Conservation (phyloP, 2,797 vertebrate genomes). For the Rhinophrynus dorsalis region DNA sequence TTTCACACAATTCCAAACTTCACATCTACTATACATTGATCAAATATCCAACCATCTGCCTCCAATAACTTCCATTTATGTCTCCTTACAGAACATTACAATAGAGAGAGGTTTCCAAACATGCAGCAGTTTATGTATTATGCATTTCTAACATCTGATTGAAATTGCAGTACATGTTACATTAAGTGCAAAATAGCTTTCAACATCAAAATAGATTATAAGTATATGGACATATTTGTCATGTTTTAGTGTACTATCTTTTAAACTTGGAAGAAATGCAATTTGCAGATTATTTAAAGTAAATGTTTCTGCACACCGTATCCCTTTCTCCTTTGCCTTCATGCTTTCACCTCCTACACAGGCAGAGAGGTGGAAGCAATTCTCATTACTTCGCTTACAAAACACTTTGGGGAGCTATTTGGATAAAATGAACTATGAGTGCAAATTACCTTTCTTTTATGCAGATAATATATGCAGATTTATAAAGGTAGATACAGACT, state of each 20-base stretch:
- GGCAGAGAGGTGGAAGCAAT: constrained; percentile 3
- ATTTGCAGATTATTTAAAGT: constrained; percentile 17
- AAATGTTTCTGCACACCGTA: constrained; percentile 1
- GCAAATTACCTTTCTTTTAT: constrained; percentile 29
- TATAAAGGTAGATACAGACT: constrained; percentile 14
- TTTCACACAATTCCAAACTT: too few species aligned
- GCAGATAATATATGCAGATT: constrained; percentile 28
- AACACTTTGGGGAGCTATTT: constrained; percentile 41
- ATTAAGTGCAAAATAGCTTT: constrained; percentile 8
- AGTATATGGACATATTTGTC: background rate
- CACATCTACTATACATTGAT: too few species aligned
- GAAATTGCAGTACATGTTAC: background rate
- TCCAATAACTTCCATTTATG: background rate
- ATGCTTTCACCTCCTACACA: constrained; percentile 25
- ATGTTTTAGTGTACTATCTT: background rate
- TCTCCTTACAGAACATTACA: background rate
- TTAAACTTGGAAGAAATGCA: constrained; percentile 7
- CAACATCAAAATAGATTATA: background rate
- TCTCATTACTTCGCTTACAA: constrained; percentile 18
- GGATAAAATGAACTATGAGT: constrained; percentile 30
- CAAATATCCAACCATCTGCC: too few species aligned
- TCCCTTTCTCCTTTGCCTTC: constrained; percentile 1
- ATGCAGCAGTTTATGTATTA: background rate
- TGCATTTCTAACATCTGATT: background rate
- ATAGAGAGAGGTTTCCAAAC: background rate